These are phyloP conservation scores for Rhea pennata DNA, from an alignment of 2,113 vertebrate genomes.

Conservation along the genomic window DNA sequence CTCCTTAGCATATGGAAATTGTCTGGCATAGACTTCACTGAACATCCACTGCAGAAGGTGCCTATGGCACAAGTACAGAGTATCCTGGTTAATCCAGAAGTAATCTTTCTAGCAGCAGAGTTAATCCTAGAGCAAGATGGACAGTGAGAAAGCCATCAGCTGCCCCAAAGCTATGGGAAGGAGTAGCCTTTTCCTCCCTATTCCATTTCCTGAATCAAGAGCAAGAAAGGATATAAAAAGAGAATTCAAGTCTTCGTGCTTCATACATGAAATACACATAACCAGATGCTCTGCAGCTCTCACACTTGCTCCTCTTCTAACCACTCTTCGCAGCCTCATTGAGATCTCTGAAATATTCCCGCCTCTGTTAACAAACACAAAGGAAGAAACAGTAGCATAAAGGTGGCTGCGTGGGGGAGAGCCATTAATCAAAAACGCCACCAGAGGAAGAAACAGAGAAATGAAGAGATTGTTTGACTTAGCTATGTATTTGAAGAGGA, in stretches of 20 bases:
- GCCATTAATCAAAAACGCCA: neutral
- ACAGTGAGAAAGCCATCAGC: neutral
- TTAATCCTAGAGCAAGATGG: neutral
- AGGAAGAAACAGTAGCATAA: neutral
- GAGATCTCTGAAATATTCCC: neutral
- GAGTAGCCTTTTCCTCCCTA: neutral
- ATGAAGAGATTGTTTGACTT: neutral
- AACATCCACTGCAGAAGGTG: neutral
- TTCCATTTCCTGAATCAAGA: neutral
- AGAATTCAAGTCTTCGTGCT: neutral
- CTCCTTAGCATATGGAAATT: neutral
- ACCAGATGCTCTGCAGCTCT: neutral
- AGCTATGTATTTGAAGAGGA: neutral
- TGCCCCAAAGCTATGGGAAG: neutral
- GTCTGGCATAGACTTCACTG: neutral
- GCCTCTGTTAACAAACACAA: accelerated
- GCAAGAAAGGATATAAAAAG: neutral
- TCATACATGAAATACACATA: neutral
- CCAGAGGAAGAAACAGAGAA: neutral
- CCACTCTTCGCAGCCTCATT: neutral
- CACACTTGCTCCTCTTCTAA: neutral
- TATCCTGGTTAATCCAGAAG: neutral
- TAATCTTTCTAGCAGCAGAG: neutral
- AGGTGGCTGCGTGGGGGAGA: neutral
- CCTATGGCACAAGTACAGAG: neutral